phyloP scores from a whole-genome alignment of 2,888 invertebrate genomes.

The Amphipoea lucens region DNA sequence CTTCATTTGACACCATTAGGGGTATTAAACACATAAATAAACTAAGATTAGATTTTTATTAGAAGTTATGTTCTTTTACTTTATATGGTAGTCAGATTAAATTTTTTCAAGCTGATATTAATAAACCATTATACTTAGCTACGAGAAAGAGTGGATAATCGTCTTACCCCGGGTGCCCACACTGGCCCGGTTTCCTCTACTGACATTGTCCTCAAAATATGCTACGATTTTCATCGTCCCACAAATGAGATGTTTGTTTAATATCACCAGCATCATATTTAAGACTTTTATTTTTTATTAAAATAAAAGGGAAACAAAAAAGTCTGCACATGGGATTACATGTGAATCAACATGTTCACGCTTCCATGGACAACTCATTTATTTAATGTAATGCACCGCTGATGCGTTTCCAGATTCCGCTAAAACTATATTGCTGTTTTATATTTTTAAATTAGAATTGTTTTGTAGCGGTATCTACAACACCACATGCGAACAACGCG shows the following conservation, averaged over 20 bases:
- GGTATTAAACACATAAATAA: constrained; percentile 68
- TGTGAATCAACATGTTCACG: constrained; percentile 12
- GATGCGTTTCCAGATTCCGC: constrained; percentile 4
- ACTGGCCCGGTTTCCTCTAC: too few species aligned
- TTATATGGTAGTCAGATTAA: neutral
- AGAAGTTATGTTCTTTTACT: constrained; percentile 20
- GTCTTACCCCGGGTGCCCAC: neutral
- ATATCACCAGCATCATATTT: neutral
- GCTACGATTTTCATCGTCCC: neutral
- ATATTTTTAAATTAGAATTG: constrained; percentile 2
- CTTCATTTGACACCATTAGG: constrained; percentile 53
- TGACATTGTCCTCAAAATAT: neutral
- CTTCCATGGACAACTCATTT: constrained; percentile 17
- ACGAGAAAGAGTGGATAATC: neutral
- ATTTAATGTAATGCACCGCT: constrained; percentile 5
- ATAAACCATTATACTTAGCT: neutral
- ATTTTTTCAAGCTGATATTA: neutral
- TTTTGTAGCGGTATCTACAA: neutral
- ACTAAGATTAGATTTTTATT: constrained; percentile 42
- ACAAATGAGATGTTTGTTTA: neutral
- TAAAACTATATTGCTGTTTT: neutral
- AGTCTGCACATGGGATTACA: neutral
- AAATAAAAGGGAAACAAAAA: constrained; percentile 22
- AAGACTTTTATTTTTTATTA: constrained; percentile 15
- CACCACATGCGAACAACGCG: too few species aligned